A percentile compares a stretch with the other conserved stretches of the same genome.
These are phyloP conservation scores for Pimephales promelas DNA, from an alignment of 2,113 vertebrate genomes.

Conservation along the genomic window DNA sequence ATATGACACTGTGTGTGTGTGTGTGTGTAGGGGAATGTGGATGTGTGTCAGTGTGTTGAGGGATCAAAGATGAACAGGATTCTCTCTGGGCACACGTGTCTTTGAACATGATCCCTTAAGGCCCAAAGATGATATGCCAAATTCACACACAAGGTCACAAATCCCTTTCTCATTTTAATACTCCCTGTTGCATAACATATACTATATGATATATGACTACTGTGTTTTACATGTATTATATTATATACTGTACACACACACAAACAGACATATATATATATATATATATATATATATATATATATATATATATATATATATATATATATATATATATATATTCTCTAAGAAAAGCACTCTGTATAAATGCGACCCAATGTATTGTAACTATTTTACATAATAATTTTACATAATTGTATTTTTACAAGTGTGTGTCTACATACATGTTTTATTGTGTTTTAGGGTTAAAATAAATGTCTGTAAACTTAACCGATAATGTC, in stretches of 20 bases:
- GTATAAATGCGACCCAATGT: background rate
- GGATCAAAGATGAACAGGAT: background rate
- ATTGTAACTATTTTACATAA: too few relatives aligned
- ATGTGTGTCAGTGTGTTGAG: background rate
- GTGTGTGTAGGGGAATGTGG: background rate
- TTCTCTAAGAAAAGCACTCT: too few relatives aligned
- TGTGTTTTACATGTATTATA: too few relatives aligned
- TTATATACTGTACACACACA: too few relatives aligned
- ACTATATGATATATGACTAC: background rate
- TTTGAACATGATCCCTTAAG: constrained; percentile 20
- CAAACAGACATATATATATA: too few relatives aligned
- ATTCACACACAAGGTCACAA: constrained; percentile 1
- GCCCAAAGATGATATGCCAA: constrained; percentile 11
- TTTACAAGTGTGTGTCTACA: background rate
- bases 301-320: too few relatives aligned
- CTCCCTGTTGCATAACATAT: background rate
- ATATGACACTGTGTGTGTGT: constrained; percentile 12
- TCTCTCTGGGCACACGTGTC: background rate
- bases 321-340: too few relatives aligned
- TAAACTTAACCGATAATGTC: background rate
- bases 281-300: too few relatives aligned
- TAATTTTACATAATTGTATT: too few relatives aligned
- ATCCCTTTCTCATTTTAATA: background rate
- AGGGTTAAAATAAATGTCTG: background rate
- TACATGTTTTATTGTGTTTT: background rate